These are phyloP conservation scores for Zygaena filipendulae DNA, from an alignment of 2,888 invertebrate genomes.

Conservation along the genomic window DNA sequence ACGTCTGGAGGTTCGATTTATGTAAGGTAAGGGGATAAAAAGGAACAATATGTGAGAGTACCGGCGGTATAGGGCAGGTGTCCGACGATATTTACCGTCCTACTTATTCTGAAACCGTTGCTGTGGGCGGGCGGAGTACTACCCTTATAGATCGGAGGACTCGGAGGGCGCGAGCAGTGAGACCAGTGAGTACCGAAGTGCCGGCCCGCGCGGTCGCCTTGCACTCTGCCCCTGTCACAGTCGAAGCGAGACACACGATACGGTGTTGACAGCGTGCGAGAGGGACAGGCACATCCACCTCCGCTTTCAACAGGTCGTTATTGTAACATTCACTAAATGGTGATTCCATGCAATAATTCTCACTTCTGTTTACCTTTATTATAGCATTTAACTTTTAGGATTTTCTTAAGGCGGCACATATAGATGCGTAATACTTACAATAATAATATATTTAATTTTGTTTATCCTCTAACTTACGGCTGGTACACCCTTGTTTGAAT, in stretches of 20 bases:
- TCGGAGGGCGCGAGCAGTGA: constrained; percentile 13
- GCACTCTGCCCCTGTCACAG: constrained; percentile 22
- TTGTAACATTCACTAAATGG: constrained; percentile 57
- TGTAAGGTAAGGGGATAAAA: constrained; percentile 1
- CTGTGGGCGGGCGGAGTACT: constrained; percentile 35
- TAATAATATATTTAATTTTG: no score
- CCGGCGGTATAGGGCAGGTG: constrained; percentile 39
- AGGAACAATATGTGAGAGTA: background rate
- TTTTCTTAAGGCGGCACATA: no score
- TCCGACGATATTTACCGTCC: constrained; percentile 55
- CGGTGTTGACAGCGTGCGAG: constrained; percentile 29
- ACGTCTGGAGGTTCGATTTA: no score
- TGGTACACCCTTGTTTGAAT: no score
- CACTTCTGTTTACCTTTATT: constrained; percentile 32
- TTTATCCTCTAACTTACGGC: no score
- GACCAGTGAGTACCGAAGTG: constrained; percentile 51
- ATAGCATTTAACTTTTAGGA: constrained; percentile 3
- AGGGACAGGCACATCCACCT: constrained; percentile 34
- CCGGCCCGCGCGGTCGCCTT: constrained; percentile 51
- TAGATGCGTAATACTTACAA: no score
- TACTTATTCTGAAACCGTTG: constrained; percentile 43
- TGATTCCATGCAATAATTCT: constrained; percentile 53
- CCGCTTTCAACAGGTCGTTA: constrained; percentile 65
- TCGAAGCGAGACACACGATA: constrained; percentile 40
- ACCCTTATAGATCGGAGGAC: constrained; percentile 56